phyloP scores from a whole-genome alignment of 2,888 invertebrate genomes.

The Drosophila melanosoma region DNA sequence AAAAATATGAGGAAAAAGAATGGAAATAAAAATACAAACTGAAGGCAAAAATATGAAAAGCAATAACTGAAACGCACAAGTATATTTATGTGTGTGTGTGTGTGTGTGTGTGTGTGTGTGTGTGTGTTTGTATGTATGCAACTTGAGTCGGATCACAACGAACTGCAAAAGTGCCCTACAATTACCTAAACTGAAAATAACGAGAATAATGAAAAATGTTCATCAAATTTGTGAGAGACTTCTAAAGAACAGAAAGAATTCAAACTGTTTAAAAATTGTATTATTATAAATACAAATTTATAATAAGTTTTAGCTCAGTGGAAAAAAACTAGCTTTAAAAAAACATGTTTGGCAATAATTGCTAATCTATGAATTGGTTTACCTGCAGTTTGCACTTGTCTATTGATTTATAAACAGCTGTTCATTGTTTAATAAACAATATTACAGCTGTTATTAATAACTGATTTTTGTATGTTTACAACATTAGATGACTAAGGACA shows the following conservation, averaged over 20 bases:
- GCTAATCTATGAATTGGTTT: background rate
- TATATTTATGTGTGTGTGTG: constrained; percentile 8
- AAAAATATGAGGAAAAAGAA: constrained; percentile 26
- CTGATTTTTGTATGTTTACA: background rate
- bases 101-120: constrained; percentile 21
- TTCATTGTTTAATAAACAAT: background rate
- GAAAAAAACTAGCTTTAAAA: background rate
- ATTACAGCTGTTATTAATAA: background rate
- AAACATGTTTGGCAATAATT: background rate
- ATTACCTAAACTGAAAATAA: background rate
- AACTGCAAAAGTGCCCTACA: constrained; percentile 36
- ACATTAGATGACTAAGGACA: background rate
- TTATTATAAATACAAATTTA: background rate
- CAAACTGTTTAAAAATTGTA: background rate
- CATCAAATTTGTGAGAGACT: background rate
- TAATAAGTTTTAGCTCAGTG: background rate
- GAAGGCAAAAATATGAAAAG: constrained; percentile 73
- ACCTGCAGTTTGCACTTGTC: background rate
- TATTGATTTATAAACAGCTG: background rate
- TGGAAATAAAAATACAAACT: constrained; percentile 50
- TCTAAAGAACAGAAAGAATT: background rate
- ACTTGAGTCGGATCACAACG: constrained; percentile 6
- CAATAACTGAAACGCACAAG: constrained; percentile 65
- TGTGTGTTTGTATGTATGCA: constrained; percentile 9
- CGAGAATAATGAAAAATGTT: background rate